Evolutionary conservation across 1,140 invertebrate genomes (phyloP).

Genomic region (Steinernema feltiae): DNA sequence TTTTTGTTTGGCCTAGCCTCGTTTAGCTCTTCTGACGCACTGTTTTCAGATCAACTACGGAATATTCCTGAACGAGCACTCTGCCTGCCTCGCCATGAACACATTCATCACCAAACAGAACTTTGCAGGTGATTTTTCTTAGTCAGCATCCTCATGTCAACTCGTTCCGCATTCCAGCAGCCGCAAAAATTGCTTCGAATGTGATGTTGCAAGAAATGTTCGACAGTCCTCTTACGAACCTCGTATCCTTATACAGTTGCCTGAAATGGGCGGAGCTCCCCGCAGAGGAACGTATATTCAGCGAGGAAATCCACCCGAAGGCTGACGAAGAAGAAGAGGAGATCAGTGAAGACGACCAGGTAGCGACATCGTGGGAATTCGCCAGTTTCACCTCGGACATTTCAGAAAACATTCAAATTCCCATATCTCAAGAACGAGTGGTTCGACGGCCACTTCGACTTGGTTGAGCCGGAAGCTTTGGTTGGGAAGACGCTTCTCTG

Average conservation of each 20-base stretch:
- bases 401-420: slow-evolving; percentile 69
- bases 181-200: slow-evolving; percentile 70
- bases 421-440: slow-evolving; percentile 72
- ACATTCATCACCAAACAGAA: slow-evolving; percentile 69
- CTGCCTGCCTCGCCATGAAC: slow-evolving; percentile 76
- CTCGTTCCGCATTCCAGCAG: slow-evolving; percentile 60
- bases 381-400: no score
- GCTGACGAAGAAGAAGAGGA: slow-evolving; percentile 50
- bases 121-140: slow-evolving; percentile 38
- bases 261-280: slow-evolving; percentile 64
- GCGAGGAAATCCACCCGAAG: slow-evolving; percentile 17
- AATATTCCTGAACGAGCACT: slow-evolving; percentile 75
- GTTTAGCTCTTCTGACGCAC: slow-evolving; percentile 10
- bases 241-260: slow-evolving; percentile 70
- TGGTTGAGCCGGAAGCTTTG: slow-evolving; percentile 66
- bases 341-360: slow-evolving; percentile 58
- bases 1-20: no score
- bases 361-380: no score
- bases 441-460: slow-evolving; percentile 81
- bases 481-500: slow-evolving; percentile 72
- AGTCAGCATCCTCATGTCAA: background rate
- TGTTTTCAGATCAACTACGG: slow-evolving; percentile 70
- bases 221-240: slow-evolving; percentile 67
- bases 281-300: slow-evolving; percentile 52
- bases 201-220: slow-evolving; percentile 84